Conservation (phyloP, 2,888 invertebrate genomes). For the Trachelus troglodyta region DNA sequence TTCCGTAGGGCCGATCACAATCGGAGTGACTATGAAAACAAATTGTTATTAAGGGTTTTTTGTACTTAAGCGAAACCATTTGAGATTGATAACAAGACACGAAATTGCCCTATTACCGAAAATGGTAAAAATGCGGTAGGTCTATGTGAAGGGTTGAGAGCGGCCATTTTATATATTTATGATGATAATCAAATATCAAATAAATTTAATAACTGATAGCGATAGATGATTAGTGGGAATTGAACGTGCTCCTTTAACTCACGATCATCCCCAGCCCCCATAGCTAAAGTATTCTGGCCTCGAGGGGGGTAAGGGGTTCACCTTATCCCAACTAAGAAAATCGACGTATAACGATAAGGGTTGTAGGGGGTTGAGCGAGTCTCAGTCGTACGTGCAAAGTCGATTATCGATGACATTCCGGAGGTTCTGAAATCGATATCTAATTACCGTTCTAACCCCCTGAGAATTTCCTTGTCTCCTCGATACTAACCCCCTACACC, state of each 20-base stretch:
- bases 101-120: too few species aligned
- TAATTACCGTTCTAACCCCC: conserved; percentile 38
- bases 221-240: too few species aligned
- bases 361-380: neutral
- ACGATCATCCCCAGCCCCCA: conserved; percentile 2
- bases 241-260: neutral
- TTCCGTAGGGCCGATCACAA: too few species aligned
- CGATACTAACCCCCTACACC: conserved; percentile 5
- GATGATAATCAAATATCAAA: too few species aligned
- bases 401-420: conserved; percentile 41
- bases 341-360: conserved; percentile 10
- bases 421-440: conserved; percentile 39
- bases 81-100: too few species aligned
- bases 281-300: neutral
- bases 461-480: conserved; percentile 36
- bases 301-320: neutral
- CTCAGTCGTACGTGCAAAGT: conserved; percentile 32
- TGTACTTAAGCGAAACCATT: too few species aligned
- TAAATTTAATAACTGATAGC: too few species aligned
- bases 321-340: conserved; percentile 30
- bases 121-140: too few species aligned
- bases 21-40: too few species aligned
- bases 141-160: too few species aligned
- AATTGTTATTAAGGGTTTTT: too few species aligned
- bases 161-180: too few species aligned